These are phyloP conservation scores for Diceros bicornis DNA, from an alignment of 2,797 vertebrate species.

Conservation along the genomic window DNA sequence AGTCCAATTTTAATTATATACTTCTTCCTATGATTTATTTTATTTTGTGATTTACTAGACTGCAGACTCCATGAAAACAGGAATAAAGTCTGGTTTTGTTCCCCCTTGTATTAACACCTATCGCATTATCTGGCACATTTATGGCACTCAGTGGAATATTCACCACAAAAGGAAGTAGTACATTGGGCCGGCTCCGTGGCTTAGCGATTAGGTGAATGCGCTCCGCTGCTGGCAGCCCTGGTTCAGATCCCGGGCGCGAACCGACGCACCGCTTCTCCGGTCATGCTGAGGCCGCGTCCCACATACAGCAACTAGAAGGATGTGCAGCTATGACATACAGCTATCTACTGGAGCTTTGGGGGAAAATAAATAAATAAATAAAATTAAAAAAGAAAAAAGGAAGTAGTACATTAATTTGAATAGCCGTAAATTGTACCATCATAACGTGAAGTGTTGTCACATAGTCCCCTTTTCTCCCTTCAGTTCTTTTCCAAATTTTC, in stretches of 20 bases:
- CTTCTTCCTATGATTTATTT: not conserved
- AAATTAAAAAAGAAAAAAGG: not conserved
- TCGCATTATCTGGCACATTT: too few species aligned
- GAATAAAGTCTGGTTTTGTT: not conserved
- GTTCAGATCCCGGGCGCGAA: too few species aligned
- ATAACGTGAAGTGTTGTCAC: not conserved
- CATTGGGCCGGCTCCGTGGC: too few species aligned
- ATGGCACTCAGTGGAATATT: not conserved
- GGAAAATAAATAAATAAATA: too few species aligned
- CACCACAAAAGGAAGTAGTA: not conserved
- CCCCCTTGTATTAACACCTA: not conserved
- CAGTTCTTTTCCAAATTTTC: not conserved
- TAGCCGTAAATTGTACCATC: not conserved
- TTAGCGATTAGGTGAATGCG: too few species aligned
- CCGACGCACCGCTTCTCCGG: too few species aligned
- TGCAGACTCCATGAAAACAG: not conserved
- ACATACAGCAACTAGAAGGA: too few species aligned
- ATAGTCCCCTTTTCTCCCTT: not conserved
- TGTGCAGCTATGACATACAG: too few species aligned
- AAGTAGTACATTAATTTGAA: not conserved
- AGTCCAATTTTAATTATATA: not conserved
- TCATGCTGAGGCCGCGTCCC: too few species aligned
- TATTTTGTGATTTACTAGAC: not conserved
- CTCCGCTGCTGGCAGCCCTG: too few species aligned
- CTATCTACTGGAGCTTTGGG: too few species aligned